Conservation (phyloP, 2,888 invertebrate genomes). For the Lithophane semibrunnea region DNA sequence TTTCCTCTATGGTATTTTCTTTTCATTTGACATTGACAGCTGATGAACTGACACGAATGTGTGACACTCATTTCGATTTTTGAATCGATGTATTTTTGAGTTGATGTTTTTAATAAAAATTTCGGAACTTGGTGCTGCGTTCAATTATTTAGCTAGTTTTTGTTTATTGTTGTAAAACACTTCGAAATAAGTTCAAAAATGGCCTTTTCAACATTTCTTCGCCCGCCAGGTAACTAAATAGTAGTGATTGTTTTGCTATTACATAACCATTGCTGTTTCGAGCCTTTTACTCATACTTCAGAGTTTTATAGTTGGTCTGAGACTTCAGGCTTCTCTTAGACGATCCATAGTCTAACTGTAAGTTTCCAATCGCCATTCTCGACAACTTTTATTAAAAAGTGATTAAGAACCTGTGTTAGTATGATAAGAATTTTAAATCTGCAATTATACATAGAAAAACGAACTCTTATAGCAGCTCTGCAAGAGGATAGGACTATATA, state of each 20-base stretch:
- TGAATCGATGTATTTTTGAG: slow-evolving; percentile 37
- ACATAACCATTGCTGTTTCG: slow-evolving; percentile 79
- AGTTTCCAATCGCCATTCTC: no score
- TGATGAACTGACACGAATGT: not conserved
- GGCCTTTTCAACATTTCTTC: slow-evolving; percentile 86
- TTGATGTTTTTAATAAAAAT: slow-evolving; percentile 27
- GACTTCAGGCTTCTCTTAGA: no score
- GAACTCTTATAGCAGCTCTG: no score
- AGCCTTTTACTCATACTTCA: not conserved
- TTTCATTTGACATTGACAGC: slow-evolving; percentile 20
- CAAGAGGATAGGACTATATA: no score
- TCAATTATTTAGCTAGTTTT: slow-evolving; percentile 37
- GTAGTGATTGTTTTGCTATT: slow-evolving; percentile 71
- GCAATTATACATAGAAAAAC: no score
- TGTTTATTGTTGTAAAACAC: slow-evolving; percentile 9
- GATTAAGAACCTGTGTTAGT: no score
- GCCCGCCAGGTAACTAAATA: slow-evolving; percentile 79
- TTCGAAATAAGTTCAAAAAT: slow-evolving; percentile 66
- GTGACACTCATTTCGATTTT: slow-evolving; percentile 49
- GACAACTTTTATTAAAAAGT: no score
- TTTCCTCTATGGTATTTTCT: no score
- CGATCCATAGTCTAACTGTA: no score
- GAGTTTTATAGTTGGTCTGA: no score
- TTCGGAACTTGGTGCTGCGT: slow-evolving; percentile 47
- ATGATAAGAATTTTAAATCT: no score